Conservation (phyloP, 2,888 invertebrate species). For the Caenorhabditis macrosperma region DNA sequence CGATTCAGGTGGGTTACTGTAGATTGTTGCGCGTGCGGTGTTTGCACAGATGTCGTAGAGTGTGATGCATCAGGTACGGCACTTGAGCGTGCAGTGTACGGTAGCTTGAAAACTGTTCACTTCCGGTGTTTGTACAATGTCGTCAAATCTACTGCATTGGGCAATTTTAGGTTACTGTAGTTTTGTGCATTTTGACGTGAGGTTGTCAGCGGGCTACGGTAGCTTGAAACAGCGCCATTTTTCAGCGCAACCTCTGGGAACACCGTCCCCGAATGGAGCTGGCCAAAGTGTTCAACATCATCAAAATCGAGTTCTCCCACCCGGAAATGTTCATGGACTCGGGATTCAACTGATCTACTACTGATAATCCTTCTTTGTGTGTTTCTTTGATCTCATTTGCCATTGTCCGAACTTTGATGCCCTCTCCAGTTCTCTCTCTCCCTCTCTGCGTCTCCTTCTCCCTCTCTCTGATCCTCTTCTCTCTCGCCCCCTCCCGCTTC, state of each 20-base stretch:
- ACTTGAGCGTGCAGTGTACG: too few relatives aligned
- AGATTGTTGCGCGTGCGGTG: too few relatives aligned
- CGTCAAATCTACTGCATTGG: too few relatives aligned
- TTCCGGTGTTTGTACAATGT: too few relatives aligned
- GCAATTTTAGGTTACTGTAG: too few relatives aligned
- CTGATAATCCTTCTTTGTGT: neutral
- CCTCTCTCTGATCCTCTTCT: neutral
- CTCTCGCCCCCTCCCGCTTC: neutral
- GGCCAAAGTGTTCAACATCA: conserved; percentile 61
- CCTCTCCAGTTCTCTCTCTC: neutral
- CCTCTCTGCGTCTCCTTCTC: neutral
- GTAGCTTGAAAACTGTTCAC: too few relatives aligned
- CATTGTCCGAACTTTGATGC: neutral
- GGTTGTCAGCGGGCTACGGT: too few relatives aligned
- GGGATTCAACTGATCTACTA: conserved; percentile 14
- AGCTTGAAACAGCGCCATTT: too few relatives aligned
- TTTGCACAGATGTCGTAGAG: too few relatives aligned
- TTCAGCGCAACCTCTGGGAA: conserved; percentile 57
- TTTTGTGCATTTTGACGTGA: too few relatives aligned
- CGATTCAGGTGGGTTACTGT: conserved; percentile 52
- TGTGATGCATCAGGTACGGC: too few relatives aligned
- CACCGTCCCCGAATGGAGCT: conserved; percentile 53
- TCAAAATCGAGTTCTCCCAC: conserved; percentile 60
- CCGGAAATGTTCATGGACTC: conserved; percentile 45
- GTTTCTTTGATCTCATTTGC: neutral